Percentiles rank a stretch among this genome's conserved stretches.
Evolutionary conservation across 2,113 vertebrate species (phyloP).

Genomic region (Pseudonaja textilis): DNA sequence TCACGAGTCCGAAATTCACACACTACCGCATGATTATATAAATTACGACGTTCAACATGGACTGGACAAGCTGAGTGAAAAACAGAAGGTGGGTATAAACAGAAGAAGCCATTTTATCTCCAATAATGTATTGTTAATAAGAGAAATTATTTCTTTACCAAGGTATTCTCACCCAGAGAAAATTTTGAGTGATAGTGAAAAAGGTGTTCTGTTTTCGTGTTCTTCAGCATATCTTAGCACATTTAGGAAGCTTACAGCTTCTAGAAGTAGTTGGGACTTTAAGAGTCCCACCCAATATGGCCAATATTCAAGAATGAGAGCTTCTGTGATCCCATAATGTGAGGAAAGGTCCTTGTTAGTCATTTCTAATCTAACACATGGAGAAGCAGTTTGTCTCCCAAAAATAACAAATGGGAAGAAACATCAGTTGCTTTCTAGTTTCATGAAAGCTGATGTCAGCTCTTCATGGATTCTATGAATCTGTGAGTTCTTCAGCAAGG

Average conservation of each 20-base stretch:
- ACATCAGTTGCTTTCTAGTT: background rate
- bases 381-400: background rate
- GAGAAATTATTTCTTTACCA: background rate
- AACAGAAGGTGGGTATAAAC: background rate
- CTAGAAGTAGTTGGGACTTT: background rate
- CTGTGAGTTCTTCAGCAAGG: background rate
- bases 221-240: background rate
- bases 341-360: background rate
- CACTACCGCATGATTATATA: constrained; percentile 79
- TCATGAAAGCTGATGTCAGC: background rate
- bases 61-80: constrained; percentile 72
- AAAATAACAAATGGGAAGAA: background rate
- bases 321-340: too few relatives aligned
- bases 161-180: background rate
- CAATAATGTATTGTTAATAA: background rate
- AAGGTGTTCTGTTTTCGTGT: background rate
- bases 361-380: background rate
- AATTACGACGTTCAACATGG: constrained; percentile 74
- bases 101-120: background rate
- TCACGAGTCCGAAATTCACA: constrained; percentile 79
- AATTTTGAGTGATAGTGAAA: background rate
- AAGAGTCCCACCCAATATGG: background rate
- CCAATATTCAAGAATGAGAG: background rate
- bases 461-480: background rate
- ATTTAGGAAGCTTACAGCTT: background rate